Evolutionary conservation across 2,797 vertebrate genomes (phyloP), one percentile per base, ranked within the genome.

Genomic region (Catostomus latipinnis): DNA sequence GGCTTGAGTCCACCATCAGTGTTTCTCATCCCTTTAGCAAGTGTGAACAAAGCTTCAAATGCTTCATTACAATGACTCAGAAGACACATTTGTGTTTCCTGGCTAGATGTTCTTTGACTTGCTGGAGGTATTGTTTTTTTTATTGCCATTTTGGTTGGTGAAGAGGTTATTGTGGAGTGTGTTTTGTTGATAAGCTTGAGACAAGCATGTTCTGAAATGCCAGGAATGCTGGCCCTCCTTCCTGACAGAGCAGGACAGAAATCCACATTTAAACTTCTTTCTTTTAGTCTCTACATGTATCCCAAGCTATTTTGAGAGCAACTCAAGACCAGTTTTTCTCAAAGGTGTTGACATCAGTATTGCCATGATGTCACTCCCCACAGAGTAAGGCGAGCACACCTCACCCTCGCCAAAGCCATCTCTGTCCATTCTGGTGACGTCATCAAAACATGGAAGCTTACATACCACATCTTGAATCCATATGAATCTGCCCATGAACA

Each of bases 401-500:
- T 71, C 12, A 61, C 81, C 53, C 54, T 54, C 43, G 65, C 68
- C 10, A 34, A 68, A 74, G 49, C 79, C 72, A 43, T 7, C 50
- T 70, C 53, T 80, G 53, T 10, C 16, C 68, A 72, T 75, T 49
- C 14, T 69, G 14, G 45, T 78, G 18, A 49, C 12, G 48, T 68
- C 80, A 81, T 70, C 16, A 69, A 7, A 71, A 63, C 54, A 49
- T 48, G 14, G 52, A 68, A 66, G 54, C 49, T 74, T 82, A 81
- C 76, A 57, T 48, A 34, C 80, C 81, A 85, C 84, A 83, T 80
- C 34, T 34, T 34, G 34, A 34, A 34, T 34, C 34, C 34, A 34
- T 34, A 48, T 48, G 74, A 88, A 1, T 34, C 34, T 83, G 90
- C 87, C 87, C 87, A 85, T 74, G 80, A 88, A 90, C 82, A 83